Percentiles rank a stretch among this genome's conserved stretches.
These are phyloP conservation scores for Calephelis perditalis DNA, from an alignment of 2,888 invertebrate species.

Conservation along the genomic window DNA sequence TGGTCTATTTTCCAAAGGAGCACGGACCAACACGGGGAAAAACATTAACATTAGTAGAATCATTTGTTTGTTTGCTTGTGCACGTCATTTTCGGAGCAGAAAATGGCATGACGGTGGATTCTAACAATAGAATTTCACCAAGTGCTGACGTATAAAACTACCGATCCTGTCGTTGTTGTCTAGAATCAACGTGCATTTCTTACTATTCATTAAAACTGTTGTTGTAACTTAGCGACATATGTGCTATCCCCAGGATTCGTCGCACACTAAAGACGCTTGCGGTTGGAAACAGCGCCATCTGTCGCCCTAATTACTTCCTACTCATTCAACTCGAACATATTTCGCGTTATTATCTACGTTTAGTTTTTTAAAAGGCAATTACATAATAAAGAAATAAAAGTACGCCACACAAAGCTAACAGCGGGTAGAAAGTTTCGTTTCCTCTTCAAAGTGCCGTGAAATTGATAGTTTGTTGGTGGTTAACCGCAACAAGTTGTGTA, in stretches of 20 bases:
- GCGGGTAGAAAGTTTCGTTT: constrained; percentile 54
- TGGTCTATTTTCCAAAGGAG: too few species aligned
- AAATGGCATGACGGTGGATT: too few species aligned
- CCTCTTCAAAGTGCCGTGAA: constrained; percentile 58
- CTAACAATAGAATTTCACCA: too few species aligned
- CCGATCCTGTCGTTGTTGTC: too few species aligned
- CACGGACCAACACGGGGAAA: too few species aligned
- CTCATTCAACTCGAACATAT: constrained; percentile 52
- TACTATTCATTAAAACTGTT: too few species aligned
- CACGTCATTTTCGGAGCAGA: too few species aligned
- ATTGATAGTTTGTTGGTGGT: constrained; percentile 49
- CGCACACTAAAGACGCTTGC: constrained; percentile 35
- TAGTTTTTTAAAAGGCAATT: constrained; percentile 62
- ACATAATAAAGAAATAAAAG: constrained; percentile 60
- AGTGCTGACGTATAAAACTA: too few species aligned
- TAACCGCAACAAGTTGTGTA: constrained; percentile 52
- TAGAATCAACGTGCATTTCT: too few species aligned
- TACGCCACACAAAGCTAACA: constrained; percentile 53
- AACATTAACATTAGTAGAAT: too few species aligned
- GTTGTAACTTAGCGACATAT: constrained; percentile 21
- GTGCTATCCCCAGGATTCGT: constrained; percentile 30
- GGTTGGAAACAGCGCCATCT: constrained; percentile 56
- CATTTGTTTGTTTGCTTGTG: too few species aligned
- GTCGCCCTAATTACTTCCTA: constrained; percentile 67
- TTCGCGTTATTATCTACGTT: constrained; percentile 41